Conservation (phyloP, 2,888 invertebrate genomes). For the Tetranychus truncatus region DNA sequence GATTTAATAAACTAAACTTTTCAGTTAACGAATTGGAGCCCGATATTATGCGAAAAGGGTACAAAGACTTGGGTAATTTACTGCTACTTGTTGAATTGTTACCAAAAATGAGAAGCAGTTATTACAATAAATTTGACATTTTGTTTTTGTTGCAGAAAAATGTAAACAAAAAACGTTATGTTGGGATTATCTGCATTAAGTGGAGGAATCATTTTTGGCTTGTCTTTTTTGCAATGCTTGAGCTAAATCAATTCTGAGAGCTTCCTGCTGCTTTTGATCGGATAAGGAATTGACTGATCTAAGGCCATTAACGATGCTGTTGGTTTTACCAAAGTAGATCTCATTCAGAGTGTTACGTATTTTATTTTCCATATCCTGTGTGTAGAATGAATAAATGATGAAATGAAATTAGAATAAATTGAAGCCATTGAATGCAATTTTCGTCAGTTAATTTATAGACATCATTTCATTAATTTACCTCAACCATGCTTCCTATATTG, state of each 20-base stretch:
- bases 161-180: no score
- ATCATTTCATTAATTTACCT: conserved; percentile 36
- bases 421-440: conserved; percentile 8
- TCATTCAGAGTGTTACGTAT: conserved; percentile 93
- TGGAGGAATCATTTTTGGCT: conserved; percentile 9
- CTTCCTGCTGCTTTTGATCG: conserved; percentile 62
- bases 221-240: conserved; percentile 63
- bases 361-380: conserved; percentile 90
- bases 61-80: no score
- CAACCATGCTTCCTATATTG: conserved; percentile 95
- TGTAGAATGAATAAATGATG: no score
- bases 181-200: background rate
- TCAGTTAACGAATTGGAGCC: no score
- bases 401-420: conserved; percentile 18
- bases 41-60: no score
- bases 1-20: no score
- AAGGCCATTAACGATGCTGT: conserved; percentile 87
- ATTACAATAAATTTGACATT: no score
- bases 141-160: no score
- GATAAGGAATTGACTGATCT: conserved; percentile 60
- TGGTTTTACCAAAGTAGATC: conserved; percentile 97
- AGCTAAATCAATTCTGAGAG: conserved; percentile 65
- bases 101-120: no score
- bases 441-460: background rate
- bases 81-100: no score